Base-by-base conservation (phyloP, 2,888 invertebrate genomes). In the Artemia sinica region DNA sequence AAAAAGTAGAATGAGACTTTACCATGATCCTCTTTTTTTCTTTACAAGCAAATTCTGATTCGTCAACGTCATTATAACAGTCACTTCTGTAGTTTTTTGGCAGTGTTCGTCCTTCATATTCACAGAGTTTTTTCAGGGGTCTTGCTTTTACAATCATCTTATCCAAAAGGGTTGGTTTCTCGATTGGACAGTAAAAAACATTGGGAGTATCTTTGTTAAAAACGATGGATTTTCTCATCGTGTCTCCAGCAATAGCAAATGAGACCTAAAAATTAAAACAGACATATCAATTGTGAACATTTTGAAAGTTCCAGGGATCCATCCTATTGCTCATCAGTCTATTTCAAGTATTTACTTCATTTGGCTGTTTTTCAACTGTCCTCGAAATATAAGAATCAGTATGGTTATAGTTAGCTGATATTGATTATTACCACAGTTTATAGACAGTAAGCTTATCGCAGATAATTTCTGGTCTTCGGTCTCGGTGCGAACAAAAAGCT, bases 1-100 rank as follows among this genome's bases (percentile, higher is more conserved):
- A 41, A 41, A 41, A 41, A 41, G 6, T 41, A 41, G 2, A 41
- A 41, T 3, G 3, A 41, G 41, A 49, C 14, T 28, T 41, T 70
- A 87, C 87, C 87, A 87, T 86, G 75, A 88, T 87, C 76, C 87
- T 80, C 76, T 85, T 84, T 76, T 88, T 88, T 77, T 88, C 88
- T 77, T 87, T 86, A 79, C 88, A 88, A 5, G 88, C 88, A 76
- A 84, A 88, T 72, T 86, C 85, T 48, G 85, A 83, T 78, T 88
- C 88, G 77, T 88, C 88, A 18, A 88, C 84, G 76, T 88, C 86
- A 76, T 86, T 84, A 78, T 86, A 88, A 75, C 88, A 88, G 75
- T 88, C 88, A 67, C 86, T 85, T 77, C 86, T 86, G 78, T 86
- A 86, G 74, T 86, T 85, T 72, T 83, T 82, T 0, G 88, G 88